Percentiles rank a stretch among this genome's conserved stretches.
These are phyloP conservation scores for Labia minor DNA, from an alignment of 2,888 invertebrate species.

Conservation along the genomic window DNA sequence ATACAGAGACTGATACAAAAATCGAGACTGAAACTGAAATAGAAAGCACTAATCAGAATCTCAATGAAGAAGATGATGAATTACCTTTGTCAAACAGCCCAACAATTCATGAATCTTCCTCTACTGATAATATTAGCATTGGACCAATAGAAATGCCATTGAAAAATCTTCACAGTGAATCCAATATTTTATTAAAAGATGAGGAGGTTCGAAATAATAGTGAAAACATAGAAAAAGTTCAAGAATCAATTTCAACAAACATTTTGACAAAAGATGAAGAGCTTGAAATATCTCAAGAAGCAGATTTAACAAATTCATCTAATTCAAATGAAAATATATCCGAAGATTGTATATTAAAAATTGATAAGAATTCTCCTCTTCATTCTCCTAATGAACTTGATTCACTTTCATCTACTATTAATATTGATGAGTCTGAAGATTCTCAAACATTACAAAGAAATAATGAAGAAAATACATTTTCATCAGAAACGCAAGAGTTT, in stretches of 20 bases:
- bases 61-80: constrained; percentile 19
- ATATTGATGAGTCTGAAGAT: not conserved
- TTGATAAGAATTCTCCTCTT: not conserved
- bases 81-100: constrained; percentile 28
- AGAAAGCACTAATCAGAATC: constrained; percentile 25
- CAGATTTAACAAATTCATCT: not conserved
- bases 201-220: not conserved
- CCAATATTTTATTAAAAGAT: not conserved
- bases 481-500: not conserved
- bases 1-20: not conserved
- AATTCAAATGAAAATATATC: not conserved
- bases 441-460: not conserved
- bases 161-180: not conserved
- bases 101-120: not conserved
- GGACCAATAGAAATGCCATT: not conserved
- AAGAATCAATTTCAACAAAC: not conserved
- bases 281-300: not conserved
- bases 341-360: not conserved
- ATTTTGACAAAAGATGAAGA: not conserved
- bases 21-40: not conserved
- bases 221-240: not conserved
- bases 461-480: not conserved
- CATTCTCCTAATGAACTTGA: not conserved
- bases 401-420: not conserved
- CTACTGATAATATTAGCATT: not conserved